A percentile compares a stretch with the other conserved stretches of the same genome.
phyloP scores from a whole-genome alignment of 2,113 vertebrate genomes.

The Muscicapa adusta region DNA sequence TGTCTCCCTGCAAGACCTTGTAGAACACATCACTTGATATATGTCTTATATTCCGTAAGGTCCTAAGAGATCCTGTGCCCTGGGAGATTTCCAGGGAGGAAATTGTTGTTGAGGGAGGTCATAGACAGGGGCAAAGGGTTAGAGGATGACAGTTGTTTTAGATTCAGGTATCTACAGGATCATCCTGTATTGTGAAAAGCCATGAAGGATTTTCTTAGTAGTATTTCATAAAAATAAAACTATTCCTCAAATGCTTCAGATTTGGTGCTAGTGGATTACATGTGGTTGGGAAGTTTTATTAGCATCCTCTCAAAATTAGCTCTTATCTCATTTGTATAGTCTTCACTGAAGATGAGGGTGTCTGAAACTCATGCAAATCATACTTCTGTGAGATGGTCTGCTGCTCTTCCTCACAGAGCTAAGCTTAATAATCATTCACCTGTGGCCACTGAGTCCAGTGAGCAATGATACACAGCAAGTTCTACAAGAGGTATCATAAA shows the following conservation, averaged over 20 bases:
- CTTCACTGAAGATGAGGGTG: background rate
- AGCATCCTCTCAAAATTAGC: background rate
- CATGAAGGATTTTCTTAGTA: background rate
- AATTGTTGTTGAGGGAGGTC: background rate
- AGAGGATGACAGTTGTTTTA: background rate
- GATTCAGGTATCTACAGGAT: background rate
- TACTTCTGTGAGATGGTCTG: background rate
- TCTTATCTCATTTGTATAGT: background rate
- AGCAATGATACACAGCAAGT: background rate
- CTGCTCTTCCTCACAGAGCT: background rate
- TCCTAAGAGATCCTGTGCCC: background rate
- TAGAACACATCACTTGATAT: background rate
- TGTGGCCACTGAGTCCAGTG: background rate
- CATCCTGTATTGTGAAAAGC: background rate
- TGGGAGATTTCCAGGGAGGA: background rate
- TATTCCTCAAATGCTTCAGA: background rate
- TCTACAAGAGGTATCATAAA: background rate
- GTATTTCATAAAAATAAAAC: background rate
- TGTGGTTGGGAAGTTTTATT: background rate
- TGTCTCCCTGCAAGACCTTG: background rate
- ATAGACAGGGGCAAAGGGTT: background rate
- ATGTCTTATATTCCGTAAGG: background rate
- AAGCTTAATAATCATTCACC: background rate
- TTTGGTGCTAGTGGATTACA: background rate
- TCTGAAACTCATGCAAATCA: background rate